phyloP scores from a whole-genome alignment of 2,113 vertebrate species.

The Passer domesticus region DNA sequence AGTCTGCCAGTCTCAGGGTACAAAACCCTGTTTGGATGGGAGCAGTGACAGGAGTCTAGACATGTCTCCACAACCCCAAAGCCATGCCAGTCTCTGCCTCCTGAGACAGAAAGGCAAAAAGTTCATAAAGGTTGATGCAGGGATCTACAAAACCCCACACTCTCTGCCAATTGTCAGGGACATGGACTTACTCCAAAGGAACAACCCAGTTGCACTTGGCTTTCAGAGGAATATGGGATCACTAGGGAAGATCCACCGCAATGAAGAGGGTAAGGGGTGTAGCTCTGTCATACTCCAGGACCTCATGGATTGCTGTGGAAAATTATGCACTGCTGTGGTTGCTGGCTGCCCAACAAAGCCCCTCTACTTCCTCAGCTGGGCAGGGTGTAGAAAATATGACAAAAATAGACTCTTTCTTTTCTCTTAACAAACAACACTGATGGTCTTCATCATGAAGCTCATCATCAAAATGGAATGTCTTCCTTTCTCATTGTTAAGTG shows the following conservation, averaged over 20 bases:
- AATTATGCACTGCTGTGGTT: background rate
- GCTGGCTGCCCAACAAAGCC: background rate
- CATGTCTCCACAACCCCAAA: background rate
- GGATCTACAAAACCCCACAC: background rate
- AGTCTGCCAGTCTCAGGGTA: background rate
- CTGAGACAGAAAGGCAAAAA: background rate
- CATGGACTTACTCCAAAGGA: background rate
- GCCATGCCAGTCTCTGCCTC: background rate
- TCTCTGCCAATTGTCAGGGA: background rate
- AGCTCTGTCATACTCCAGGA: background rate
- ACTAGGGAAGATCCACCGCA: background rate
- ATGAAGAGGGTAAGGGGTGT: background rate
- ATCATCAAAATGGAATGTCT: background rate
- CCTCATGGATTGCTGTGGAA: background rate
- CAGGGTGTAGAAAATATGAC: background rate
- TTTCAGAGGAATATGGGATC: background rate
- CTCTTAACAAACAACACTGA: background rate
- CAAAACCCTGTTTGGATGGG: background rate
- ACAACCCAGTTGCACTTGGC: background rate
- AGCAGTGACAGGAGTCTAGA: background rate
- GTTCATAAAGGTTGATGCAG: background rate
- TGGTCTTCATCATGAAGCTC: background rate
- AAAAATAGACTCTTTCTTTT: background rate
- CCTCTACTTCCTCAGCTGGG: background rate
- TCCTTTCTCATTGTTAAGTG: background rate